Conservation (phyloP, 2,888 invertebrate species). For the Cheilosia scutellata region DNA sequence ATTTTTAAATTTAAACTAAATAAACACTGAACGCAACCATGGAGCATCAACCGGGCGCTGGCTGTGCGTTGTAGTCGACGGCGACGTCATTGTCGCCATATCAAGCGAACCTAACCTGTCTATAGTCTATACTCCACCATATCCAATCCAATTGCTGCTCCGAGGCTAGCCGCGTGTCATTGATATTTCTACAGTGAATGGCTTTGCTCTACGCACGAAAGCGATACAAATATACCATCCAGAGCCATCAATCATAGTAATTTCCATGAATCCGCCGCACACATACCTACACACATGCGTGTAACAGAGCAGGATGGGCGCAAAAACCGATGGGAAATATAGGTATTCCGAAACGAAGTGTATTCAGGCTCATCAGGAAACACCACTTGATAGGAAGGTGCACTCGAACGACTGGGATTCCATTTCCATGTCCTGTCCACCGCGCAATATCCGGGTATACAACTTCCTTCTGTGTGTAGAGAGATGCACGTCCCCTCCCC, state of each 20-base stretch:
- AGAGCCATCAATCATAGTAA: slow-evolving; percentile 41
- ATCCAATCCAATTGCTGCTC: slow-evolving; percentile 6
- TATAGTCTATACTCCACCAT: neutral
- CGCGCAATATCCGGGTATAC: slow-evolving; percentile 61
- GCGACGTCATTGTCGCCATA: slow-evolving; percentile 12
- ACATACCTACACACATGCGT: neutral
- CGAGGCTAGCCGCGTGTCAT: slow-evolving; percentile 39
- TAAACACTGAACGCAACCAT: slow-evolving; percentile 14
- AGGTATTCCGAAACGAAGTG: slow-evolving; percentile 19
- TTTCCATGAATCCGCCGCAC: slow-evolving; percentile 14
- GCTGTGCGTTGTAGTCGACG: neutral
- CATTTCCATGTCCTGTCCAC: slow-evolving; percentile 23
- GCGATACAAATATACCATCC: neutral
- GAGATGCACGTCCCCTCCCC: neutral
- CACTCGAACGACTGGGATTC: slow-evolving; percentile 36
- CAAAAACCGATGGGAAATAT: slow-evolving; percentile 18
- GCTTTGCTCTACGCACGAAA: neutral
- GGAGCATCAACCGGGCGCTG: slow-evolving; percentile 19
- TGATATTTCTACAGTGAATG: slow-evolving; percentile 18
- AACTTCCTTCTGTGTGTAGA: slow-evolving; percentile 31
- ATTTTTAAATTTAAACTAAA: slow-evolving; percentile 59
- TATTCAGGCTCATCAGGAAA: slow-evolving; percentile 41
- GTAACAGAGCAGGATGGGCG: neutral
- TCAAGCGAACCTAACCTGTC: neutral
- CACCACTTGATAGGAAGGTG: slow-evolving; percentile 61